Percentiles rank a stretch among this genome's conserved stretches.
Conservation (phyloP, 2,113 vertebrate genomes). For the Peromyscus leucopus region DNA sequence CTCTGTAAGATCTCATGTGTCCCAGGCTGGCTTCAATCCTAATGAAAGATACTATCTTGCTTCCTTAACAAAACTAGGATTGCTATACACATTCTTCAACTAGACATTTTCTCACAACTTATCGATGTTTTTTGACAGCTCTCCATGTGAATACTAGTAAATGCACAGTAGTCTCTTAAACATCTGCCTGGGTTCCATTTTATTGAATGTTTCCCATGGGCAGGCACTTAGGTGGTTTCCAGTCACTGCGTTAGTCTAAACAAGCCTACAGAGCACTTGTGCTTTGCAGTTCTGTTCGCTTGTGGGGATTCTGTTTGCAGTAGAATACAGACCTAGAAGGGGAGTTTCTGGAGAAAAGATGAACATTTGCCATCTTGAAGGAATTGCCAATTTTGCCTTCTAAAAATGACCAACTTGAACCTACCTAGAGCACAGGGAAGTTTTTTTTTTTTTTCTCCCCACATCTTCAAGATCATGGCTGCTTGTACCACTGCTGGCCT, state of each 20-base stretch:
- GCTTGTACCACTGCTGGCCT: not conserved
- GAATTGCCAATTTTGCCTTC: not conserved
- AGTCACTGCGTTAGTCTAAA: conserved; percentile 51
- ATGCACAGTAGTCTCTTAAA: not conserved
- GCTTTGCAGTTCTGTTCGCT: not conserved
- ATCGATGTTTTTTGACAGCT: not conserved
- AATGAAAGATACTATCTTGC: not conserved
- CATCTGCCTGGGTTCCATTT: conserved; percentile 7
- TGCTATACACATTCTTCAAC: not conserved
- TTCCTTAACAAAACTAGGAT: not conserved
- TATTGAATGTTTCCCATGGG: conserved; percentile 10
- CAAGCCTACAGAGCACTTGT: not conserved
- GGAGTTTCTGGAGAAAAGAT: not conserved
- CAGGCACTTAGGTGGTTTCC: conserved; percentile 78
- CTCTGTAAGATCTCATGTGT: not conserved
- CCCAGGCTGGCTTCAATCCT: not conserved
- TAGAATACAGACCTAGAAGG: not conserved
- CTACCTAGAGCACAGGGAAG: not conserved
- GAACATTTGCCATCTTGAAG: conserved; percentile 41
- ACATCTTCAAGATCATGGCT: not conserved
- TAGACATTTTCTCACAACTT: not conserved
- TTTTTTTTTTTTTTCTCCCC: not conserved
- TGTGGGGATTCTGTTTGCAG: not conserved
- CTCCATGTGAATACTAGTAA: not conserved
- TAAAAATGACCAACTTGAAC: not conserved